phyloP scores from a whole-genome alignment of 2,797 vertebrate species.

The Potorous gilbertii region DNA sequence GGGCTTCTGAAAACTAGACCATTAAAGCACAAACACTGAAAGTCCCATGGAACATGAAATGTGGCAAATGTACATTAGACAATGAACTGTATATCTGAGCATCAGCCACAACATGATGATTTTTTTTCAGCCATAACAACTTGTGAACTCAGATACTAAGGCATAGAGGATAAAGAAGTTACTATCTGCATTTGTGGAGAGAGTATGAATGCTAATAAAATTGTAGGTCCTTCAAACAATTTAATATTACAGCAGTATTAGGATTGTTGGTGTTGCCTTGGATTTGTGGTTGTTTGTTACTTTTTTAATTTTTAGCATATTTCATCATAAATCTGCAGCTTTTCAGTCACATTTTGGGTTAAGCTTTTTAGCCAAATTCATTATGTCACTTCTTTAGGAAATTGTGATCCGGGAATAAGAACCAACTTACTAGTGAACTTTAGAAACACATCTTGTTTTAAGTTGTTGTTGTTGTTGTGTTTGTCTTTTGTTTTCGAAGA shows the following conservation, averaged over 20 bases:
- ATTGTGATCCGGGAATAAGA: neutral
- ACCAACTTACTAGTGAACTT: neutral
- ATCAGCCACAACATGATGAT: neutral
- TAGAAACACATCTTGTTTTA: neutral
- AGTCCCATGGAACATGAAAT: neutral
- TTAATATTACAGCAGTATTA: neutral
- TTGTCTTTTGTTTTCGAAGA: too few relatives aligned
- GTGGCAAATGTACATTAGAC: neutral
- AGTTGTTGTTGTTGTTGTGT: neutral
- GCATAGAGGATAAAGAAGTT: neutral
- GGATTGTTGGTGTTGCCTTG: neutral
- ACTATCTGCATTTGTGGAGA: neutral
- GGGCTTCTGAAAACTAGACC: neutral
- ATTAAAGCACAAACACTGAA: neutral
- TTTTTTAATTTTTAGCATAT: neutral
- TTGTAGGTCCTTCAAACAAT: neutral
- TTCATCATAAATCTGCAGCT: neutral
- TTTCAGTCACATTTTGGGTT: neutral
- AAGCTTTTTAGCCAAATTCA: neutral
- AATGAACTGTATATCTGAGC: neutral
- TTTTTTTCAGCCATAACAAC: neutral
- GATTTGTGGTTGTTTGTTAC: neutral
- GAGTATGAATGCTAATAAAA: neutral
- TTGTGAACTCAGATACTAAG: neutral
- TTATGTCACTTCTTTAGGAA: neutral